A percentile compares a stretch with the other conserved stretches of the same genome.
These are phyloP conservation scores for Tauraco hartlaubi DNA, from an alignment of 2,797 vertebrate species.

Conservation along the genomic window DNA sequence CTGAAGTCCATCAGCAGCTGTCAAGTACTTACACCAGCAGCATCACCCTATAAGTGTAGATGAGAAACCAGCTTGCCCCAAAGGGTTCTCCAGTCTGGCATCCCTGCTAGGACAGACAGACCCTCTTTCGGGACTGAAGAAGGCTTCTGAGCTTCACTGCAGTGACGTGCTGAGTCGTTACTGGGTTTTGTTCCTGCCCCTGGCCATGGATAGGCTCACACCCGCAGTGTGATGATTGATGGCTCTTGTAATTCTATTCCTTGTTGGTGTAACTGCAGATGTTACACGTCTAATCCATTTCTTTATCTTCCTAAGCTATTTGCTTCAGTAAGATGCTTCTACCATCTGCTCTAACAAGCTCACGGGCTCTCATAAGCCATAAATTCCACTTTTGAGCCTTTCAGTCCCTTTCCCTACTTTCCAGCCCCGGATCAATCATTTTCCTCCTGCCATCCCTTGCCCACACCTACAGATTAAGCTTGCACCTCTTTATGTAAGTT, in stretches of 20 bases:
- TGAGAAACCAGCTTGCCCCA: not conserved
- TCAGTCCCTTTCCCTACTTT: not conserved
- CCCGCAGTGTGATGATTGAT: not conserved
- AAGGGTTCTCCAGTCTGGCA: not conserved
- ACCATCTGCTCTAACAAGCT: slow-evolving; percentile 30
- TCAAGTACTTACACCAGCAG: not conserved
- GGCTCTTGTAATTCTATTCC: not conserved
- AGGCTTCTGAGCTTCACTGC: not conserved
- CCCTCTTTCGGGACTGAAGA: not conserved
- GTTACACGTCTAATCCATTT: not conserved
- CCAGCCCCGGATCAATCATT: accelerated
- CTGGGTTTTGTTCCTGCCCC: not conserved
- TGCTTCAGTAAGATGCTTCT: not conserved
- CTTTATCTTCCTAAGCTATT: slow-evolving; percentile 43
- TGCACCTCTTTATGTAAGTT: not conserved
- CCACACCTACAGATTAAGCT: not conserved
- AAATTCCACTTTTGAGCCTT: not conserved
- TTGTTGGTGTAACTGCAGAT: not conserved
- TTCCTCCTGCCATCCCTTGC: not conserved
- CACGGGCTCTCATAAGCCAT: not conserved
- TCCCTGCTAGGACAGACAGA: not conserved
- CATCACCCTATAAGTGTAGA: not conserved
- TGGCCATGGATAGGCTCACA: not conserved
- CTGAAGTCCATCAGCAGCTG: not conserved
- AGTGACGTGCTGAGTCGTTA: accelerated